Evolutionary conservation across 2,888 invertebrate genomes (phyloP).

Genomic region (Achlya flavicornis): DNA sequence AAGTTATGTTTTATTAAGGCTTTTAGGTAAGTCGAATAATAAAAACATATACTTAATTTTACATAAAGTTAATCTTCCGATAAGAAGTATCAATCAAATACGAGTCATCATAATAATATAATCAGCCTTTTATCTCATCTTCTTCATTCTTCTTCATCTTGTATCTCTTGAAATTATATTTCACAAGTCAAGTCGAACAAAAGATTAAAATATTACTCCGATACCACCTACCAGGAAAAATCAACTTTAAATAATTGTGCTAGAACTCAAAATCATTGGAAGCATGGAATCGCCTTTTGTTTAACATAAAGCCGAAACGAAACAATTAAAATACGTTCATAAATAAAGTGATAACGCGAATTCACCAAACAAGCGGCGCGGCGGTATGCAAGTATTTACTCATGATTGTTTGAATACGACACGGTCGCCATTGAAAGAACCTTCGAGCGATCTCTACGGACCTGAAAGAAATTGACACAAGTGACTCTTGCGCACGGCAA

Average conservation of each 20-base stretch:
- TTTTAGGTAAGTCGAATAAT: too few relatives aligned
- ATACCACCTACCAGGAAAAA: background rate
- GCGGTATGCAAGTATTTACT: slow-evolving; percentile 14
- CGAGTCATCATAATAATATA: background rate
- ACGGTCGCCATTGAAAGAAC: slow-evolving; percentile 27
- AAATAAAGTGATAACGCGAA: slow-evolving; percentile 38
- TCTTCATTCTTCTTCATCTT: too few relatives aligned
- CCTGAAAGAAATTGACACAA: slow-evolving; percentile 73
- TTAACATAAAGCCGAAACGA: slow-evolving; percentile 17
- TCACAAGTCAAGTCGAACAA: background rate
- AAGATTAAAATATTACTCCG: background rate
- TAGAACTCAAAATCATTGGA: background rate
- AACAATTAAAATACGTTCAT: slow-evolving; percentile 30
- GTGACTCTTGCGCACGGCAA: slow-evolving; percentile 58
- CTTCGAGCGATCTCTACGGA: slow-evolving; percentile 19
- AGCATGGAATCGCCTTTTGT: slow-evolving; percentile 16
- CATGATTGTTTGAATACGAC: slow-evolving; percentile 34
- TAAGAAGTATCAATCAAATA: too few relatives aligned
- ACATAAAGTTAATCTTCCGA: too few relatives aligned
- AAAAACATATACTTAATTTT: too few relatives aligned
- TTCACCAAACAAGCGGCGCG: slow-evolving; percentile 17
- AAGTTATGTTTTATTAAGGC: too few relatives aligned
- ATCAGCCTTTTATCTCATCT: background rate
- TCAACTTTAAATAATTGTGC: background rate
- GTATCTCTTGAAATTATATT: background rate